Evolutionary conservation across 1,140 invertebrate genomes (phyloP).

Genomic region (Antheraea mylitta): DNA sequence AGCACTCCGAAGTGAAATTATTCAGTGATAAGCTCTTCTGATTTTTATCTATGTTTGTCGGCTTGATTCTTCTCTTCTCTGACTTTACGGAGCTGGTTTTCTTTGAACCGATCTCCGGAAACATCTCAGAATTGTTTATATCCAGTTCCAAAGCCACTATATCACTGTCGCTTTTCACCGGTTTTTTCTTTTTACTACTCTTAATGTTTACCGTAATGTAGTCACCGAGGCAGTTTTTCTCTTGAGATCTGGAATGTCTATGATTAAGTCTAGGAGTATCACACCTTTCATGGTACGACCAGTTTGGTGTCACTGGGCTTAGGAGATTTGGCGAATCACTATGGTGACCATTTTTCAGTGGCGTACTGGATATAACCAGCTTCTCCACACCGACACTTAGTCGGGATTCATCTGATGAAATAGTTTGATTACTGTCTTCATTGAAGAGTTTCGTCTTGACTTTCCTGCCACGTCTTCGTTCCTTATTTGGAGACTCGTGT

Average conservation of each 20-base stretch:
- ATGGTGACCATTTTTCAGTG: constrained; percentile 75
- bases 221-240: constrained; percentile 64
- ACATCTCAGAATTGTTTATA: constrained; percentile 61
- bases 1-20: constrained; percentile 51
- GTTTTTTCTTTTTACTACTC: constrained; percentile 57
- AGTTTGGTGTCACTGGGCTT: constrained; percentile 57
- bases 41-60: constrained; percentile 62
- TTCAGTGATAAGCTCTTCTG: constrained; percentile 61
- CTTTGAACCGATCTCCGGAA: constrained; percentile 67
- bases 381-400: constrained; percentile 53
- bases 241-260: constrained; percentile 53
- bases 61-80: constrained; percentile 67
- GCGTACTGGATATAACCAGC: constrained; percentile 55
- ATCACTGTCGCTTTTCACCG: constrained; percentile 48
- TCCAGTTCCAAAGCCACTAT: constrained; percentile 50
- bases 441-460: constrained; percentile 66
- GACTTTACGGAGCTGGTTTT: constrained; percentile 54
- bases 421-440: constrained; percentile 49
- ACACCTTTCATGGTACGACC: constrained; percentile 50
- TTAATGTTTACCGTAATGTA: constrained; percentile 48
- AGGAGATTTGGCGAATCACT: constrained; percentile 56
- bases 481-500: constrained; percentile 62
- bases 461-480: constrained; percentile 48
- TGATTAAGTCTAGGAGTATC: constrained; percentile 55
- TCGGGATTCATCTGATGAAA: constrained; percentile 63